phyloP scores from a whole-genome alignment of 2,888 invertebrate species.

The Byasa hedistus region DNA sequence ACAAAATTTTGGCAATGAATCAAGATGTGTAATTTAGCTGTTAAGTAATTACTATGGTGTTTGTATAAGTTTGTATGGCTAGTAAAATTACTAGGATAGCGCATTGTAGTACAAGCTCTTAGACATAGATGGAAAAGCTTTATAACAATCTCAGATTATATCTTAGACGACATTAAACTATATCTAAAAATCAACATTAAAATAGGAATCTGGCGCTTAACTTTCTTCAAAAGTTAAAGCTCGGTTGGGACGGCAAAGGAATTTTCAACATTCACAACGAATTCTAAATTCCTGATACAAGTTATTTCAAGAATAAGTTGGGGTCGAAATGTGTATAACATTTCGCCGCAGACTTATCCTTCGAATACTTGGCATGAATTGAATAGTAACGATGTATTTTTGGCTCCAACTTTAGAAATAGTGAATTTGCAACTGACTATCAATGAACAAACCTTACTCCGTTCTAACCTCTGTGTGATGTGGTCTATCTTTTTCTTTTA shows the following conservation, averaged over 20 bases:
- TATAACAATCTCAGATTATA: too few relatives aligned
- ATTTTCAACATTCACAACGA: background rate
- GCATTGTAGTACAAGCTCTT: too few relatives aligned
- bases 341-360: background rate
- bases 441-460: background rate
- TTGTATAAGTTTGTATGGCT: too few relatives aligned
- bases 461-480: background rate
- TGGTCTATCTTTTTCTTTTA: too few relatives aligned
- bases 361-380: background rate
- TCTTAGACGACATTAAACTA: too few relatives aligned
- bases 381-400: slow-evolving; percentile 12
- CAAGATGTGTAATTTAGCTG: too few relatives aligned
- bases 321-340: background rate
- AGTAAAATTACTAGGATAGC: too few relatives aligned
- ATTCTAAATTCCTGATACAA: background rate
- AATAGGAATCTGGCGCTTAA: background rate
- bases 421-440: slow-evolving; percentile 5
- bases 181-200: too few relatives aligned
- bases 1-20: too few relatives aligned
- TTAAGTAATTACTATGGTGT: too few relatives aligned
- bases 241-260: background rate
- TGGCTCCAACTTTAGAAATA: slow-evolving; percentile 1
- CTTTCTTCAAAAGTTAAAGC: background rate
- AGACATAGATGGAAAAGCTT: too few relatives aligned
- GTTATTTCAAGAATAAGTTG: slow-evolving; percentile 1